Base-by-base conservation (phyloP, 2,888 invertebrate species). In the Unio delphinus region DNA sequence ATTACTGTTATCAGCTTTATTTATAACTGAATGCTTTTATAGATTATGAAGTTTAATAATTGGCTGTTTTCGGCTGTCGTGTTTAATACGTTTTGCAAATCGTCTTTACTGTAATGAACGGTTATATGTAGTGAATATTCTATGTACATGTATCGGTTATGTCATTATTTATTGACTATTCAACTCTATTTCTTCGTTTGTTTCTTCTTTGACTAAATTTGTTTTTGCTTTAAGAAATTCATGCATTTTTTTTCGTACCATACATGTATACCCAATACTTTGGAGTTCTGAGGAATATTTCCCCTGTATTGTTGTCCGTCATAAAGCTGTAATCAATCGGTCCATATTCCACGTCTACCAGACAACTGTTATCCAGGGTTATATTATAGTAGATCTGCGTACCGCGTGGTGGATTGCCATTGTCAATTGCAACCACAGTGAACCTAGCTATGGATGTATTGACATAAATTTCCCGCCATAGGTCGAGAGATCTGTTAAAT, bases 311-410 rank as follows among this genome's bases (percentile, higher is more conserved):
- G 3, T 61, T 59, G 67, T 81, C 73, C 11, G 83, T 71, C 3
- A 60, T 54, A 17, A 79, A 58, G 28, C 70, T 55, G 56, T 74
- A 75, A 1, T 64, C 68, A 34, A 83, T 78, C 20, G 66, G 55
- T 55, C 78, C 72, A 57, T 64, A 80, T 23, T 79, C 68, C 26
- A 77, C 80, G 58, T 70, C 73, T 5, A 84, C 63, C 28, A 84
- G 72, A 70, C 84, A 84, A 4, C 80, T 81, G 74, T 83, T 84
- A 64, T 76, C 80, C 8, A 83, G 26, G 6, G 67, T 69, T 18
- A 83, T 34, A 26, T 70, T 68, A n/a, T 81, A 72, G 18, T 66
- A 67, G 45, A 79, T 79, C 3, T 61, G 61, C 8, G 79, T 68
- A 8, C 84, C 84, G 0, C 83, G 68, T 11, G 84, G 83, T 17